These are phyloP conservation scores for Theonella swinhoei DNA, from an alignment of 37 sponge, comb jelly and placozoan genomes.

Conservation along the genomic window DNA sequence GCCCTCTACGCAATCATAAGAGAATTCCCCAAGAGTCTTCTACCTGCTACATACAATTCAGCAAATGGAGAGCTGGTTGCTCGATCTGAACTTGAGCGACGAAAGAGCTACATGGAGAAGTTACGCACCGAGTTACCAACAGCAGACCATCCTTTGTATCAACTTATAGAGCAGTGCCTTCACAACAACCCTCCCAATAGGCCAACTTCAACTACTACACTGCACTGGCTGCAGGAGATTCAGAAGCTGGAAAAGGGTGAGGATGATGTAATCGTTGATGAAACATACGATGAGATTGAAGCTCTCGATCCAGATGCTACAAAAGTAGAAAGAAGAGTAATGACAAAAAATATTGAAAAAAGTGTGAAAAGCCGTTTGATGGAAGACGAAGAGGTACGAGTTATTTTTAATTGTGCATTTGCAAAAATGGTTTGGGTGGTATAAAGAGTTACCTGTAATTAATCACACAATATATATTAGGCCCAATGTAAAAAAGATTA, in stretches of 20 bases:
- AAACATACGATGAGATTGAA: neutral
- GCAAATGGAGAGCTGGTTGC: neutral
- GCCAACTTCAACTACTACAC: neutral
- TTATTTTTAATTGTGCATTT: neutral
- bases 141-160: neutral
- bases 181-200: neutral
- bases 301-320: too few species aligned
- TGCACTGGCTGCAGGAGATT: neutral
- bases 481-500: too few species aligned
- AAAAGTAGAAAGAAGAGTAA: too few species aligned
- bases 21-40: constrained; percentile 5
- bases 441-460: too few species aligned
- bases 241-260: neutral
- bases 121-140: neutral
- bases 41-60: constrained; percentile 17
- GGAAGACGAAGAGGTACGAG: neutral
- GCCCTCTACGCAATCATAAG: constrained; percentile 5
- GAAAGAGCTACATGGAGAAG: constrained; percentile 3
- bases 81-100: constrained; percentile 20
- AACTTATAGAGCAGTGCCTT: constrained; percentile 3
- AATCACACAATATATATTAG: too few species aligned
- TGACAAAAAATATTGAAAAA: too few species aligned
- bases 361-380: too few species aligned
- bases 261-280: neutral
- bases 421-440: neutral